Evolutionary conservation across 2,113 vertebrate genomes (phyloP), one percentile per base, ranked within the genome.

Genomic region (Scalopus aquaticus): DNA sequence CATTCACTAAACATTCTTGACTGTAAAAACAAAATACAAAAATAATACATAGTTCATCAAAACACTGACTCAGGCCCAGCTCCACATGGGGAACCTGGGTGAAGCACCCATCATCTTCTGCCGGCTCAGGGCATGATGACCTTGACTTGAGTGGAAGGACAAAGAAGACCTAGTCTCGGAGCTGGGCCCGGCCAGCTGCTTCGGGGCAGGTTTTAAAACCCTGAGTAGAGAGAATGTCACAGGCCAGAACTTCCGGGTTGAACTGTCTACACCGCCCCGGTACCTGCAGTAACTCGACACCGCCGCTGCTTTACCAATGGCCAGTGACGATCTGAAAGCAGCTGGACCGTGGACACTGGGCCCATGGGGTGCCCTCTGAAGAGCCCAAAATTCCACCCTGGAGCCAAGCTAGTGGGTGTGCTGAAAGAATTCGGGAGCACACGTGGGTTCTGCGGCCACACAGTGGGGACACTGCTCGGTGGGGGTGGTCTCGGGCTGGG

Each of bases 391-490:
- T 32, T 39, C 56, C 46, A 46, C 54, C 30, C n/a, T 6, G 26
- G 16, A 78, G 11, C 54, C n/a, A 44, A 73, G 24, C 42, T 5
- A 49, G 22, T 3, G 5, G 30, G 62, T n/a, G 11, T 3, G 17
- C 64, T 35, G 22, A 26, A 9, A 79, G 60, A 80, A 74, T 22
- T 6, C 24, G 16, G 64, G 72, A 65, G 8, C 17, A 20, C 46
- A 10, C 46, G 54, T 56, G 19, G 17, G 54, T 28, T 1, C 60
- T 2, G 17, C 6, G 24, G 35, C 81, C n/a, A 6, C 28, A 0
- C 24, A 28, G 37, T 0, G 0, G 24, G 49, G 35, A 7, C 5
- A 0, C 0, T 0, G 1, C 10, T 4, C 0, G 7, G 72, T 0
- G 6, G 6, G 6, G 56, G 46, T 17, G 10, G 2, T 15, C 26